Base-by-base conservation (phyloP, 2,888 invertebrate genomes). In the Formica aserva region DNA sequence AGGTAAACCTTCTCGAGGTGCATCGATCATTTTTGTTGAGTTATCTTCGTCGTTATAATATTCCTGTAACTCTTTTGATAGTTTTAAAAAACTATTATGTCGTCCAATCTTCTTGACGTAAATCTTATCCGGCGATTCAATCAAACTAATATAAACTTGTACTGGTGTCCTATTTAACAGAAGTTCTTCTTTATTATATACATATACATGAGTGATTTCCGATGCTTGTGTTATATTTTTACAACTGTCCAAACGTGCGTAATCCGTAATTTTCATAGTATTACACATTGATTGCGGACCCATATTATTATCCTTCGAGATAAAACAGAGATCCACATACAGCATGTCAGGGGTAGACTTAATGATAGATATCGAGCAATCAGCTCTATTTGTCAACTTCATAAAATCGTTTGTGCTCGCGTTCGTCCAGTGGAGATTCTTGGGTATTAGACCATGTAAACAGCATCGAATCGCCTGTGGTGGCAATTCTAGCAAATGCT, bases 91-190 rank as follows among this genome's bases (percentile, higher is more conserved):
- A 35, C 94, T 93, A 1, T 74, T 83, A 90, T 95, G 90, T 88
- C 93, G 66, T 86, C 90, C 95, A 69, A 3, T 15, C 77, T 76
- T 52, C 5, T 8, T 6, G 0, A 97, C 96, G 92, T 95, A 97
- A 92, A 98, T 97, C 84, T 96, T 95, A 89, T 96, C 95, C 0
- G 97, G 97, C 92, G 96, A 96, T 35, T 96, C 95, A 1, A 97
- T 95, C 86, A 96, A 95, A 0, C 96, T 95, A 63, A 97, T 94
- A 81, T 95, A 93, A 0, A 97, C 96, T 18, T 45, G 15, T 45
- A 0, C 1, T 5, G 13, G 48, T 2, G 0, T 3, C 8, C 57
- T 78, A 38, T 26, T 45, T 72, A 69, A 35, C 0, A 0, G 0
- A 35, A 80, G 45, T 62, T 72, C 78, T 80, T 80, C 78, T 62